Evolutionary conservation across 2,113 vertebrate species (phyloP), one percentile per base, ranked within the genome.

Genomic region (Saimiri boliviensis): DNA sequence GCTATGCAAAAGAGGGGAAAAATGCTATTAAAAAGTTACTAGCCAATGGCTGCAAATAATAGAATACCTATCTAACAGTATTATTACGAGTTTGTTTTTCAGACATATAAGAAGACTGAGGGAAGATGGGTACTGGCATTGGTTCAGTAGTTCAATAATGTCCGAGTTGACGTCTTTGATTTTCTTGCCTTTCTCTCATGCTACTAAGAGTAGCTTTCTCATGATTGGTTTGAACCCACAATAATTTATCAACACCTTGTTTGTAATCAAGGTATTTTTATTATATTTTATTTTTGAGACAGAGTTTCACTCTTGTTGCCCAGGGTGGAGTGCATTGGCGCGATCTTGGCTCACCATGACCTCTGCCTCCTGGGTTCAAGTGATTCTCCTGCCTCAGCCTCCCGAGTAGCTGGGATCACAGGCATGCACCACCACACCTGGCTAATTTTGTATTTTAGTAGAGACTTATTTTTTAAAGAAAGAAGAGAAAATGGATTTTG

Each of bases 1-100:
- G 77, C 63, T 91, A 71, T 42, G 42, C 49, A 85, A 95, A 94
- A 88, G 27, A 45, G 30, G 16, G 23, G 40, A 73, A 86, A 92
- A 66, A 37, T 35, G 76, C 35, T 90, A 21, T 54, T 95, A n/a
- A 84, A 68, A 73, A 88, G 45, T 94, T 84, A 91, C 40, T 30
- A 90, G 52, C 54, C 74, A 93, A 40, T 58, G 45, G 52, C 60
- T 84, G 40, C 8, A 35, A 42, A 32, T 58, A 83, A 25, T 42
- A 74, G 32, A 91, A 68, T 83, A 79, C 37, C 25, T 60, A 32
- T 70, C 71, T 77, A 86, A 89, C 14, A n/a, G 40, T 60, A 84
- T 49, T 70, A 76, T 21, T 79, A 76, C 35, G n/a, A 60, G 9
- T 66, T 96, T 80, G 74, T 86, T 92, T 92, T 96, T 89, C 49